Percentiles rank a stretch among this genome's conserved stretches.
Evolutionary conservation across 2,888 invertebrate species (phyloP).

Genomic region (Andrena fulva): DNA sequence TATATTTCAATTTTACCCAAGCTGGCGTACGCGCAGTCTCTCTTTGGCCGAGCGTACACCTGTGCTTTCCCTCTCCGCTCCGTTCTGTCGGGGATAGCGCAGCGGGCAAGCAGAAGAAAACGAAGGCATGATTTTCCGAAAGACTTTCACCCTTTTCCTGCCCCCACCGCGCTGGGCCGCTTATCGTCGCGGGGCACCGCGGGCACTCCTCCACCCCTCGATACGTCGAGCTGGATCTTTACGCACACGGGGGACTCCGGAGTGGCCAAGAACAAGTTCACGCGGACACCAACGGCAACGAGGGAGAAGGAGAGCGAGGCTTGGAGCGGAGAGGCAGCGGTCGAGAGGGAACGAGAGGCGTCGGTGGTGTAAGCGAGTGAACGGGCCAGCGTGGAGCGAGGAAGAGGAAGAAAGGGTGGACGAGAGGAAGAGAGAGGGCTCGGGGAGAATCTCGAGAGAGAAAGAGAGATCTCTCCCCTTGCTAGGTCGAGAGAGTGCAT

Average conservation of each 20-base stretch:
- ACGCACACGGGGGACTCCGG: constrained; percentile 37
- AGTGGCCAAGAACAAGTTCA: constrained; percentile 69
- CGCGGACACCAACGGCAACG: constrained; percentile 47
- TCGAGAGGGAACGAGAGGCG: constrained; percentile 28
- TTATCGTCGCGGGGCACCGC: constrained; percentile 2
- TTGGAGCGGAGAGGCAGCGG: constrained; percentile 46
- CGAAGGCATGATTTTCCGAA: constrained; percentile 65
- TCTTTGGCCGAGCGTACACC: constrained; percentile 47
- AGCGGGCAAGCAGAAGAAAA: constrained; percentile 30
- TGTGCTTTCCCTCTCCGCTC: constrained; percentile 57
- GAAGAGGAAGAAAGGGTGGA: constrained; percentile 22
- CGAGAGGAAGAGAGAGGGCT: constrained; percentile 27
- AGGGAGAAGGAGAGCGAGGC: constrained; percentile 37
- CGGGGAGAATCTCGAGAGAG: constrained; percentile 21
- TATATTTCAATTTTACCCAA: constrained; percentile 70
- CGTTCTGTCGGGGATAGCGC: not conserved
- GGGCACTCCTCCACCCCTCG: constrained; percentile 6
- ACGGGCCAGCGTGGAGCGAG: constrained; percentile 26
- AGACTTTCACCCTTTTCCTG: constrained; percentile 72
- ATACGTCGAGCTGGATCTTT: constrained; percentile 50
- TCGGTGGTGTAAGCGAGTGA: constrained; percentile 35
- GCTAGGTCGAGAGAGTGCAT: constrained; percentile 64
- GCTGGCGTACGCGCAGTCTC: constrained; percentile 23
- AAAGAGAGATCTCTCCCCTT: constrained; percentile 59
- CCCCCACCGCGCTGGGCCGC: constrained; percentile 8